These are phyloP conservation scores for Phyllostomus hastatus DNA, from an alignment of 2,113 vertebrate genomes.

Conservation along the genomic window DNA sequence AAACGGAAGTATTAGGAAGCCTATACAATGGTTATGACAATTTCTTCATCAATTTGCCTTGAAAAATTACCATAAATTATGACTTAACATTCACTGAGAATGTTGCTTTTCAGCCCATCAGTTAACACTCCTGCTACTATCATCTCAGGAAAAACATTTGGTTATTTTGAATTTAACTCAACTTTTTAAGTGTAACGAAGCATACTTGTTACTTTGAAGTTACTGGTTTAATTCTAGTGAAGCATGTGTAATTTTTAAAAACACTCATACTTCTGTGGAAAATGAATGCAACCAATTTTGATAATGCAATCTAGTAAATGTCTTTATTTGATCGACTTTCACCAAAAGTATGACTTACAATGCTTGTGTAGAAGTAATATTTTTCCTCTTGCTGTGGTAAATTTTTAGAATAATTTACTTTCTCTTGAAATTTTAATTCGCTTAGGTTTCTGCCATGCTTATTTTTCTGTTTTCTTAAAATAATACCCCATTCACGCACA, in stretches of 20 bases:
- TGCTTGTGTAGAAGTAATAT: neutral
- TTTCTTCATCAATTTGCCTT: neutral
- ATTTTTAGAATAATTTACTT: neutral
- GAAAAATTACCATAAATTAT: neutral
- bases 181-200: neutral
- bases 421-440: slow-evolving; percentile 30
- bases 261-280: neutral
- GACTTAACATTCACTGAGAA: neutral
- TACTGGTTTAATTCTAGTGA: neutral
- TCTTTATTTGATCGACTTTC: slow-evolving; percentile 5
- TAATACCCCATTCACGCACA: neutral
- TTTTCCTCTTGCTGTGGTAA: neutral
- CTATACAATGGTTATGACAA: neutral
- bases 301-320: neutral
- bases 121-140: neutral
- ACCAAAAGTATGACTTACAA: neutral
- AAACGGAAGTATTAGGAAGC: neutral
- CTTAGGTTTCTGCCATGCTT: neutral
- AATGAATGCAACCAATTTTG: slow-evolving; percentile 18
- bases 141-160: slow-evolving; percentile 4
- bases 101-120: neutral
- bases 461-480: slow-evolving; percentile 5
- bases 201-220: neutral
- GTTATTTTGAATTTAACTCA: slow-evolving; percentile 2
- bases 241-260: neutral